These are phyloP conservation scores for Lanius ludovicianus DNA, from an alignment of 2,113 vertebrate genomes.

Conservation along the genomic window DNA sequence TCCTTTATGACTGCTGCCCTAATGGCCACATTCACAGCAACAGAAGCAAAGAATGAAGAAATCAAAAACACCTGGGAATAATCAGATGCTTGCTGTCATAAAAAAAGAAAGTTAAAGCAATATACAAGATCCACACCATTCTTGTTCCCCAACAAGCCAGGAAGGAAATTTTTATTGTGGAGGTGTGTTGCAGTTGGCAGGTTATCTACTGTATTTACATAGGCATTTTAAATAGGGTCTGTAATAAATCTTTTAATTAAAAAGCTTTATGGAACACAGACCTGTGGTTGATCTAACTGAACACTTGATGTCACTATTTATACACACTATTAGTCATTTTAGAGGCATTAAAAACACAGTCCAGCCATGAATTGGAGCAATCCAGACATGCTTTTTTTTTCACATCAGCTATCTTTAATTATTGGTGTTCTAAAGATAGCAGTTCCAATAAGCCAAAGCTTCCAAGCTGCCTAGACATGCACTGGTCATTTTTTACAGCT, in stretches of 20 bases:
- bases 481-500: neutral
- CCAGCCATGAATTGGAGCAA: neutral
- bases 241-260: constrained; percentile 62
- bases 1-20: constrained; percentile 74
- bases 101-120: constrained; percentile 74
- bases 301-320: constrained; percentile 71
- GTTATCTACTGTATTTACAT: constrained; percentile 65
- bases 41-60: constrained; percentile 66
- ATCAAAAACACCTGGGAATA: constrained; percentile 75
- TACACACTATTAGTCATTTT: constrained; percentile 61
- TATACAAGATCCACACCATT: constrained; percentile 69
- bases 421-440: neutral
- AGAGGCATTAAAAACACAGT: constrained; percentile 16
- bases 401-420: neutral
- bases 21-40: constrained; percentile 75
- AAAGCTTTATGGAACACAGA: constrained; percentile 8
- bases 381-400: neutral
- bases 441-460: neutral
- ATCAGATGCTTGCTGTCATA: constrained; percentile 73
- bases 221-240: constrained; percentile 57
- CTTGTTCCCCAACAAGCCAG: constrained; percentile 69
- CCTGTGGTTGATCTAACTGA: constrained; percentile 65
- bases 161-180: constrained; percentile 78
- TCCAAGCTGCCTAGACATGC: neutral
- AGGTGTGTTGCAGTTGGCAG: constrained; percentile 76